Percentiles rank a stretch among this genome's conserved stretches.
Conservation (phyloP, 2,888 invertebrate species). For the Trichogramma evanescens region DNA sequence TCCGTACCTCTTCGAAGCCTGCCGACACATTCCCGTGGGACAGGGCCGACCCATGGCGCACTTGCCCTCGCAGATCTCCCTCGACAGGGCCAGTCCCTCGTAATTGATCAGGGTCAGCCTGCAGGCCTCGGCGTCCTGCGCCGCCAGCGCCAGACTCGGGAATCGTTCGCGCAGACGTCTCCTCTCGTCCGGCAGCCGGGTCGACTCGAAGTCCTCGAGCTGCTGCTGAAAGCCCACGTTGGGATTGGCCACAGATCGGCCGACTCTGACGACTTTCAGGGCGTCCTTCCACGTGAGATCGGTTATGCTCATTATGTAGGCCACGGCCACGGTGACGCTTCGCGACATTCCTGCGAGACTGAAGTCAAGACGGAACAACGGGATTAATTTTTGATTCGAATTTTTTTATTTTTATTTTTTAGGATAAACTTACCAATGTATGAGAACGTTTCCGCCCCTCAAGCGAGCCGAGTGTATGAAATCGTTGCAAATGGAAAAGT, state of each 20-base stretch:
- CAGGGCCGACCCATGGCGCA: conserved; percentile 78
- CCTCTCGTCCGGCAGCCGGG: conserved; percentile 70
- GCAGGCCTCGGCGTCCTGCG: conserved; percentile 70
- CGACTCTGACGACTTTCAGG: conserved; percentile 85
- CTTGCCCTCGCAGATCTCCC: conserved; percentile 80
- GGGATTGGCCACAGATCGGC: conserved; percentile 88
- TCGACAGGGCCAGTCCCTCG: conserved; percentile 69
- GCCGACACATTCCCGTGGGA: conserved; percentile 69
- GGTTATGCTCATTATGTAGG: conserved; percentile 93
- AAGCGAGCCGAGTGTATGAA: conserved; percentile 91
- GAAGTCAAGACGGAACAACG: conserved; percentile 26
- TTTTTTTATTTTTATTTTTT: not conserved
- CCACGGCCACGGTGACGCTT: conserved; percentile 91
- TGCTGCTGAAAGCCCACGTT: conserved; percentile 94
- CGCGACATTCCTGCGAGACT: conserved; percentile 95
- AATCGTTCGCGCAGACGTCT: conserved; percentile 76
- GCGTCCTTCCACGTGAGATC: conserved; percentile 86
- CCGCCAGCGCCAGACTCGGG: conserved; percentile 68
- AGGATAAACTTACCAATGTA: conserved; percentile 73
- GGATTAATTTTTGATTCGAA: not conserved
- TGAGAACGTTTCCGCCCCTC: conserved; percentile 82
- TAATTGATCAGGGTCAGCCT: conserved; percentile 74
- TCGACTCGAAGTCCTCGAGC: conserved; percentile 82
- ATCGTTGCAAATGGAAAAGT: conserved; percentile 89
- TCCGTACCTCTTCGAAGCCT: conserved; percentile 46